A percentile compares a stretch with the other conserved stretches of the same genome.
Evolutionary conservation across 2,797 vertebrate genomes (phyloP).

Genomic region (Karalla daura): DNA sequence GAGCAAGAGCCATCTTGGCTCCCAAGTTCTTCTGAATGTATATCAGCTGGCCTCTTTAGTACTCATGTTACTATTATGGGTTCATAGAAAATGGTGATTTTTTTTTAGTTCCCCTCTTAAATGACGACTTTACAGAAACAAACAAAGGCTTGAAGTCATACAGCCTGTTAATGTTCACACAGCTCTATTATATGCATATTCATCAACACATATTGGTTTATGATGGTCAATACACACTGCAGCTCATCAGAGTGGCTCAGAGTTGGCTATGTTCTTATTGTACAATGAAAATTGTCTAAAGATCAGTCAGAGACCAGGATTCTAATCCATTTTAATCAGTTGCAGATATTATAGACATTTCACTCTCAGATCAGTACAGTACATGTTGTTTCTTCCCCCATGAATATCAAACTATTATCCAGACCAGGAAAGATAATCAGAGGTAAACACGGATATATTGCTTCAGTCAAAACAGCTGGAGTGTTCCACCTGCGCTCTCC

Average conservation of each 20-base stretch:
- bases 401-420: neutral
- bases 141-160: neutral
- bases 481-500: conserved; percentile 92
- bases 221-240: neutral
- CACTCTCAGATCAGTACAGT: neutral
- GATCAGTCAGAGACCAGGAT: neutral
- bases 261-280: neutral
- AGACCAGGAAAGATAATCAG: neutral
- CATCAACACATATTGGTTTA: too few relatives aligned
- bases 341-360: neutral
- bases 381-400: neutral
- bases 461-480: conserved; percentile 89
- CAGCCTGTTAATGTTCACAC: too few relatives aligned
- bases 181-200: too few relatives aligned
- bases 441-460: neutral
- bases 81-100: neutral
- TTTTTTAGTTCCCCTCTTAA: neutral
- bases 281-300: neutral
- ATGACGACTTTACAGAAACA: neutral
- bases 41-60: conserved; percentile 15
- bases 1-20: conserved; percentile 16
- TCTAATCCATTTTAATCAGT: neutral
- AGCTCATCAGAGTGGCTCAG: neutral
- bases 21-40: neutral
- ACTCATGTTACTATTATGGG: conserved; percentile 16